Evolutionary conservation across 2,113 vertebrate genomes (phyloP).

Genomic region (Notiomystis cincta): DNA sequence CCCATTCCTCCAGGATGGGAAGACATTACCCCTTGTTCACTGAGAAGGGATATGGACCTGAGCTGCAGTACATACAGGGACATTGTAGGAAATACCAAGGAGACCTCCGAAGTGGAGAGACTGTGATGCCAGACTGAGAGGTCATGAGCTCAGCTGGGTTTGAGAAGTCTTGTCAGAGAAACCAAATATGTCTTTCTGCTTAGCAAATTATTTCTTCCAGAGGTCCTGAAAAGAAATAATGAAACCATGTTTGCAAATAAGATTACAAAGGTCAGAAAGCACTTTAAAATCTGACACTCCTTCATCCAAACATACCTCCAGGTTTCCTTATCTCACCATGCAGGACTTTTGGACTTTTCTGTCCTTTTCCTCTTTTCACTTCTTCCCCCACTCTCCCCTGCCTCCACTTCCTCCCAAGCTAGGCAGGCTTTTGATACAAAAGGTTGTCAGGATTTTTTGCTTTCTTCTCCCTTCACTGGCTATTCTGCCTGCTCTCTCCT

Average conservation of each 20-base stretch:
- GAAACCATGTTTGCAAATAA: background rate
- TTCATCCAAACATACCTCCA: background rate
- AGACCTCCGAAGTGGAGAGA: background rate
- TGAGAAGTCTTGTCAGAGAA: background rate
- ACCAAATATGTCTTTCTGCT: background rate
- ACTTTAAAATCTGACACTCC: background rate
- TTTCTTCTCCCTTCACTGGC: background rate
- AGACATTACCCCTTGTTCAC: background rate
- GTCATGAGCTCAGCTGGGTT: background rate
- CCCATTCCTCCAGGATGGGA: background rate
- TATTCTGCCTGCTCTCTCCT: background rate
- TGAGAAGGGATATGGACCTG: background rate
- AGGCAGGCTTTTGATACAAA: background rate
- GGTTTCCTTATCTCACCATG: background rate
- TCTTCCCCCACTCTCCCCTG: background rate
- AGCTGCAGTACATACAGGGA: background rate
- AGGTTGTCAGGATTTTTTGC: fast-evolving
- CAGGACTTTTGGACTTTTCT: background rate
- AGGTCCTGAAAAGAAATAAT: background rate
- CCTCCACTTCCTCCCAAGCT: background rate
- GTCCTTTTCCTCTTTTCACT: background rate
- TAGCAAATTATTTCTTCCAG: background rate
- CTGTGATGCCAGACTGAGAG: background rate
- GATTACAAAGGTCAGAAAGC: background rate
- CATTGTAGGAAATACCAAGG: background rate